Conservation (phyloP, 2,888 invertebrate species). For the Sussaba pulchella region DNA sequence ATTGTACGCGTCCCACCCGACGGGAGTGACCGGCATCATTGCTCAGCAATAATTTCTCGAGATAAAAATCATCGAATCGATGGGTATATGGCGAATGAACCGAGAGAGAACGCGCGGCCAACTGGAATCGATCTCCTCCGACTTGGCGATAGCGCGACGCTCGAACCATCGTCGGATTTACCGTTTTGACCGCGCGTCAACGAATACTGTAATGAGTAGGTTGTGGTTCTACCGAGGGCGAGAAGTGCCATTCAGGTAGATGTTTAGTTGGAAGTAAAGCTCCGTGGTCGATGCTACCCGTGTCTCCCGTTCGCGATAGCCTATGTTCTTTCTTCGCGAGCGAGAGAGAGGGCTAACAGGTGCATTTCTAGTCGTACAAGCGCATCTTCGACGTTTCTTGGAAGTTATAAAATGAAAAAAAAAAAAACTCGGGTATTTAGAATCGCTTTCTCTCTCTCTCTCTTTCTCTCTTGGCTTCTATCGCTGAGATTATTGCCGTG, state of each 20-base stretch:
- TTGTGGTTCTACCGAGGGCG: conserved; percentile 16
- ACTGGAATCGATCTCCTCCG: conserved; percentile 21
- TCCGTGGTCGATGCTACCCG: conserved; percentile 2
- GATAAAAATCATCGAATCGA: conserved; percentile 5
- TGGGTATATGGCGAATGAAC: neutral
- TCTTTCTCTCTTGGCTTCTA: neutral
- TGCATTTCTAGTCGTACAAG: conserved; percentile 33
- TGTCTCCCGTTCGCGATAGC: conserved; percentile 4
- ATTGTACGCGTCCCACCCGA: neutral
- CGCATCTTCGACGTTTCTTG: conserved; percentile 28
- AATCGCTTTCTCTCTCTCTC: neutral
- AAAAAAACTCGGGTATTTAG: conserved; percentile 34
- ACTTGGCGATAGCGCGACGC: conserved; percentile 5
- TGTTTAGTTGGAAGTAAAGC: conserved; percentile 31
- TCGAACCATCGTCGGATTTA: conserved; percentile 19
- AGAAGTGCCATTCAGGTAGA: conserved; percentile 21
- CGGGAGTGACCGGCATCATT: conserved; percentile 58
- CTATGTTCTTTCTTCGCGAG: neutral
- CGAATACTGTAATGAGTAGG: conserved; percentile 33
- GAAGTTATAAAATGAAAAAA: conserved; percentile 39
- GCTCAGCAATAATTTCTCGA: conserved; percentile 41
- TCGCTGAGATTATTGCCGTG: conserved; percentile 19
- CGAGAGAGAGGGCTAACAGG: neutral
- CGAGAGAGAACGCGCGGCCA: conserved; percentile 4
- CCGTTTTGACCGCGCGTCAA: conserved; percentile 17